Percentiles rank a stretch among this genome's conserved stretches.
These are phyloP conservation scores for Argyrosomus regius DNA, from an alignment of 2,797 vertebrate genomes.

Conservation along the genomic window DNA sequence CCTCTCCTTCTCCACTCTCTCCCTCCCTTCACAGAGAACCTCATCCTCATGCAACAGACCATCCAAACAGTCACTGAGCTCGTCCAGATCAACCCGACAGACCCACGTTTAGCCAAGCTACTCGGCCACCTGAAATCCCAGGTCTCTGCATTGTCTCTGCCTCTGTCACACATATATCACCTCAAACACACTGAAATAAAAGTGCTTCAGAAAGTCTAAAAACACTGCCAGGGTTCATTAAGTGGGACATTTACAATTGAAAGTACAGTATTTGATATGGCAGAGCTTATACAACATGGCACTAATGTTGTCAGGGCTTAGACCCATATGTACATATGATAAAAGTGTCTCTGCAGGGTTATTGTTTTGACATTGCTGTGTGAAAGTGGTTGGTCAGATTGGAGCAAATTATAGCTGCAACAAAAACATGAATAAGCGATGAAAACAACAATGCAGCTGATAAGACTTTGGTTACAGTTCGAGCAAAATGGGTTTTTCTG, in stretches of 20 bases:
- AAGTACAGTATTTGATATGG: background rate
- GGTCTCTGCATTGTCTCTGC: slow-evolving; percentile 65
- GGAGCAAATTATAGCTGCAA: background rate
- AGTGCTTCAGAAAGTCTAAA: background rate
- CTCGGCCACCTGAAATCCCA: slow-evolving; percentile 67
- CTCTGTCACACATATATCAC: slow-evolving; percentile 15
- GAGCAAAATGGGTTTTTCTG: background rate
- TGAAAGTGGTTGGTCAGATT: background rate
- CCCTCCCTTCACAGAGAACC: slow-evolving; percentile 72
- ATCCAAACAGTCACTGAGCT: slow-evolving; percentile 64
- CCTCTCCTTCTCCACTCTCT: background rate
- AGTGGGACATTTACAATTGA: background rate
- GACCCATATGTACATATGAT: background rate
- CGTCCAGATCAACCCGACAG: slow-evolving; percentile 62
- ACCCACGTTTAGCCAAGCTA: slow-evolving; percentile 54
- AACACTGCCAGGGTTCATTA: background rate
- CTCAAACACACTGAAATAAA: slow-evolving; percentile 5
- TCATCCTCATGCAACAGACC: slow-evolving; percentile 67
- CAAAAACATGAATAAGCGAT: background rate
- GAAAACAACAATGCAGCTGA: background rate
- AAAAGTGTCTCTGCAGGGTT: background rate
- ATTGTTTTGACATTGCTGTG: background rate
- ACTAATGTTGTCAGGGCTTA: background rate
- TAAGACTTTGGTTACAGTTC: background rate
- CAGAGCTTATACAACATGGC: background rate